phyloP scores from a whole-genome alignment of 2,888 invertebrate species.

The Tenthredo scrophulariae region DNA sequence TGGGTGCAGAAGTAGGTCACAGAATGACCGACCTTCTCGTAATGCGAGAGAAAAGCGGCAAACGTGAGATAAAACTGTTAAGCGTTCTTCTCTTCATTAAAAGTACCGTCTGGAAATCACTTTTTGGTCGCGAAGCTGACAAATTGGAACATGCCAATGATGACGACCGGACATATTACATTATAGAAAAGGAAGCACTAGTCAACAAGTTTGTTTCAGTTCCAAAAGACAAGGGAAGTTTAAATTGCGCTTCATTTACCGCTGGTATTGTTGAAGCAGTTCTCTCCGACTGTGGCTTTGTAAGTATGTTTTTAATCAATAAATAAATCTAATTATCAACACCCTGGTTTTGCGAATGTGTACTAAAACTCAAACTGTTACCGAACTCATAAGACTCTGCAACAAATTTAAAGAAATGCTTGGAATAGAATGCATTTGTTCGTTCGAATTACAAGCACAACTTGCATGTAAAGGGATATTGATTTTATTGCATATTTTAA shows the following conservation, averaged over 20 bases:
- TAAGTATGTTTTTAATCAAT: constrained; percentile 81
- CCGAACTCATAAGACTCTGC: neutral
- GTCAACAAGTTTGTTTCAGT: constrained; percentile 98
- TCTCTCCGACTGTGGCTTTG: constrained; percentile 96
- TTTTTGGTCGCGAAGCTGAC: constrained; percentile 99
- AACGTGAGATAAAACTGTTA: constrained; percentile 95
- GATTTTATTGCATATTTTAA: neutral
- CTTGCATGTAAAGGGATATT: neutral
- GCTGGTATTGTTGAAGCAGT: constrained; percentile 99
- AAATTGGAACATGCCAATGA: constrained; percentile 99
- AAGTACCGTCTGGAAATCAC: constrained; percentile 97
- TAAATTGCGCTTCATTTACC: constrained; percentile 99
- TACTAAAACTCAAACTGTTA: neutral
- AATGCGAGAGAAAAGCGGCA: constrained; percentile 94
- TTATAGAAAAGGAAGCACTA: constrained; percentile 98
- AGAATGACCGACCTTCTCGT: constrained; percentile 96
- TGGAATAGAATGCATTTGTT: neutral
- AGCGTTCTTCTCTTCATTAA: constrained; percentile 98
- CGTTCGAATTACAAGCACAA: neutral
- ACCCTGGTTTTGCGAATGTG: neutral
- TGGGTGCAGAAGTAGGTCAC: constrained; percentile 97
- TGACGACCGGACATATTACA: constrained; percentile 98
- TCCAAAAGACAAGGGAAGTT: constrained; percentile 97
- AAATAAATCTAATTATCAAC: neutral
- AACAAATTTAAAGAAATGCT: neutral